Evolutionary conservation across 2,113 vertebrate species (phyloP).

Genomic region (Centropus unirufus): DNA sequence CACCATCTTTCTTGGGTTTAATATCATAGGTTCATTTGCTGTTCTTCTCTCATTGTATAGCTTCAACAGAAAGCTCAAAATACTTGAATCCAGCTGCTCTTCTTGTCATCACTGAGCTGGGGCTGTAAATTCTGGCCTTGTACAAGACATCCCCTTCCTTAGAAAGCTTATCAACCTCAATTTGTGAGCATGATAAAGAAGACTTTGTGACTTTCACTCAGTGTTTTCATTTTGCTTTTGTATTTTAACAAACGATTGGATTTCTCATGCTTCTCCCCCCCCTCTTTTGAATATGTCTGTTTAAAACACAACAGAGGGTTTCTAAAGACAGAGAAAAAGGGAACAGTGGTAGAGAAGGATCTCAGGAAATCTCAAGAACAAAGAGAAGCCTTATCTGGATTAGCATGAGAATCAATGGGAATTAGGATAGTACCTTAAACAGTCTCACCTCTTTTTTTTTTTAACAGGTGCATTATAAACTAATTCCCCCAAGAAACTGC

Average conservation of each 20-base stretch:
- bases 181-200: neutral
- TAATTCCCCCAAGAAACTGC: neutral
- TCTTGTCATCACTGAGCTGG: neutral
- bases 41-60: neutral
- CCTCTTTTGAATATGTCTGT: neutral
- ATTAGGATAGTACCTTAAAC: neutral
- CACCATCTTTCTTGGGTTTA: neutral
- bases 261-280: neutral
- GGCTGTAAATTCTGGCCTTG: neutral
- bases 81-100: neutral
- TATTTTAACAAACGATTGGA: neutral
- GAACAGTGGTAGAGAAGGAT: neutral
- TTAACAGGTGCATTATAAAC: neutral
- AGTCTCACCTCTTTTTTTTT: neutral
- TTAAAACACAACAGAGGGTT: neutral
- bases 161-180: neutral
- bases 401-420: neutral
- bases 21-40: neutral
- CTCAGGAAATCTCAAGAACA: neutral
- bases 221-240: neutral
- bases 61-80: neutral
- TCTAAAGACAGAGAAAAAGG: neutral
- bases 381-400: neutral
- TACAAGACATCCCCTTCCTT: neutral
- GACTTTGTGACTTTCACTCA: neutral